These are phyloP conservation scores for Zapus hudsonius DNA, from an alignment of 2,113 vertebrate genomes.

Conservation along the genomic window DNA sequence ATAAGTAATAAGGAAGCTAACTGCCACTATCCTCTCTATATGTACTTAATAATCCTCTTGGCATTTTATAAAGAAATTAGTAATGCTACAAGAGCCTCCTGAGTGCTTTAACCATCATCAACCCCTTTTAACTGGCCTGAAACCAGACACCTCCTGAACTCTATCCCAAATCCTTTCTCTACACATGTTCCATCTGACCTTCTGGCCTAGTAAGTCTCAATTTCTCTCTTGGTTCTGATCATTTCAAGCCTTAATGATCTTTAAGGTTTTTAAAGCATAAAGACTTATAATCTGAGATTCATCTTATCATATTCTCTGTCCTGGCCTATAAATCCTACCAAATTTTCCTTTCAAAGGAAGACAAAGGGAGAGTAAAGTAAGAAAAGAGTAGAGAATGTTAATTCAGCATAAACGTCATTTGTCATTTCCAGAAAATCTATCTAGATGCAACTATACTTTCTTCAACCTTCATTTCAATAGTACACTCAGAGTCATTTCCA, in stretches of 20 bases:
- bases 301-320: neutral
- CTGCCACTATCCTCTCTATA: fast-evolving
- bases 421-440: neutral
- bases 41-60: neutral
- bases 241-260: too few species aligned
- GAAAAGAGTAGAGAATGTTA: too few species aligned
- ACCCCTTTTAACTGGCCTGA: neutral
- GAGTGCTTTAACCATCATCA: neutral
- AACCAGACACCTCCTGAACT: neutral
- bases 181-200: neutral
- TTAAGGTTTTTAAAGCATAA: too few species aligned
- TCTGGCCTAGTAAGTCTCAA: too few species aligned
- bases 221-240: too few species aligned
- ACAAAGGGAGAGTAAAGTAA: neutral
- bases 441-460: neutral
- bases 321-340: fast-evolving
- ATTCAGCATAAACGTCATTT: neutral
- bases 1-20: neutral
- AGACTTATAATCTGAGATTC: neutral
- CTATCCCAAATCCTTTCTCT: too few species aligned
- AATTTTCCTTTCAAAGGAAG: neutral
- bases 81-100: neutral
- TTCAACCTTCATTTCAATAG: neutral
- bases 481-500: neutral
- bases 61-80: neutral